A percentile compares a stretch with the other conserved stretches of the same genome.
These are phyloP conservation scores for Alectura lathami DNA, from an alignment of 2,113 vertebrate species.

Conservation along the genomic window DNA sequence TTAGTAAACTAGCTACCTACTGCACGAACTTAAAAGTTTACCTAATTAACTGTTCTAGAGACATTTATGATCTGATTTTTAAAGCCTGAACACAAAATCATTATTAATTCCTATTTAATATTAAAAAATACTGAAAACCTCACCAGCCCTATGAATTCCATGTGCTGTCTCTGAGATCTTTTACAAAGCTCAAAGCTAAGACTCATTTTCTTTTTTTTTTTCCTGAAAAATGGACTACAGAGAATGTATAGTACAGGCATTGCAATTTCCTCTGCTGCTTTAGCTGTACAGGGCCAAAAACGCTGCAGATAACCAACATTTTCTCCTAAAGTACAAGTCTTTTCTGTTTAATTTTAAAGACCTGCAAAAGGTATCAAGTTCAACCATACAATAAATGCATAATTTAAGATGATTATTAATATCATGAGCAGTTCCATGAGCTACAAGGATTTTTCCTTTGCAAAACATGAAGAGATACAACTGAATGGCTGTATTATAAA, in stretches of 20 bases:
- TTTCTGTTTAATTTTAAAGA: neutral
- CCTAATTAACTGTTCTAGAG: neutral
- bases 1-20: neutral
- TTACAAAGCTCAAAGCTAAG: neutral
- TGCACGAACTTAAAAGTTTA: neutral
- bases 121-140: neutral
- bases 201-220: neutral
- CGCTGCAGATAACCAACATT: neutral
- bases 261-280: neutral
- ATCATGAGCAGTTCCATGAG: neutral
- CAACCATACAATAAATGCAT: neutral
- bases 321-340: neutral
- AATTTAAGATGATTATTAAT: neutral
- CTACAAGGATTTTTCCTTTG: neutral
- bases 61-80: neutral
- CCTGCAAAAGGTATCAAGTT: neutral
- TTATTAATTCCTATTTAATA: neutral
- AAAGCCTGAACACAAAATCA: neutral
- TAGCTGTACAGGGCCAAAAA: neutral
- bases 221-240: neutral
- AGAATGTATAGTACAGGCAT: neutral
- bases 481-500: neutral
- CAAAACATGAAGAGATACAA: neutral
- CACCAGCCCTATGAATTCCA: neutral
- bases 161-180: neutral